A percentile compares a stretch with the other conserved stretches of the same genome.
These are phyloP conservation scores for Heliconius melpomene DNA, from an alignment of 1,140 invertebrate species.

Conservation along the genomic window DNA sequence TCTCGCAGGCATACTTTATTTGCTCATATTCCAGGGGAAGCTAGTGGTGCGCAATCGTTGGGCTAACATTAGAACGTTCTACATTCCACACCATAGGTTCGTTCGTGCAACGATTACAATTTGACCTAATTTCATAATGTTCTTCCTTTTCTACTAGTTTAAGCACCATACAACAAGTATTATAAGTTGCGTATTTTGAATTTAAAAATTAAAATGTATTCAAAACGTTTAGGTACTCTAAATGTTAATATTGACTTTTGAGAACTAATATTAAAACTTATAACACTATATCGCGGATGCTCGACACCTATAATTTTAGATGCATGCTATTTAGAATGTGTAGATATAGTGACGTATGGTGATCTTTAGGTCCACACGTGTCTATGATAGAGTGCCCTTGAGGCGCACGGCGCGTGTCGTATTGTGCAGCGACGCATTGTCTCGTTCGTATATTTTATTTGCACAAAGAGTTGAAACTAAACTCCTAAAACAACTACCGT, in stretches of 20 bases:
- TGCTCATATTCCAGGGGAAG: slow-evolving; percentile 56
- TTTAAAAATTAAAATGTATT: no score
- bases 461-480: slow-evolving; percentile 58
- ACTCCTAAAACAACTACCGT: slow-evolving; percentile 26
- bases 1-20: slow-evolving; percentile 32
- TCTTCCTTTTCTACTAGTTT: slow-evolving; percentile 26
- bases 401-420: slow-evolving; percentile 55
- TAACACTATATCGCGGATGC: background rate
- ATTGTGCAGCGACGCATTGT: slow-evolving; percentile 57
- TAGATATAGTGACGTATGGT: slow-evolving; percentile 19
- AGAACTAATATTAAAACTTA: background rate
- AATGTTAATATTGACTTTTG: background rate
- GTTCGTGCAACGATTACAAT: slow-evolving; percentile 60
- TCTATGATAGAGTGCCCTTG: slow-evolving; percentile 53
- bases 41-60: slow-evolving; percentile 51
- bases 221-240: background rate
- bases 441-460: slow-evolving; percentile 32
- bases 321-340: background rate
- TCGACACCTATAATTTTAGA: background rate
- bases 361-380: slow-evolving; percentile 44
- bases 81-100: slow-evolving; percentile 63
- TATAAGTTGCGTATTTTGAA: no score
- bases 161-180: background rate
- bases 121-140: slow-evolving; percentile 69
- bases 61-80: slow-evolving; percentile 75